Evolutionary conservation across 2,797 vertebrate genomes (phyloP).

Genomic region (Pseudochirops corinnae): DNA sequence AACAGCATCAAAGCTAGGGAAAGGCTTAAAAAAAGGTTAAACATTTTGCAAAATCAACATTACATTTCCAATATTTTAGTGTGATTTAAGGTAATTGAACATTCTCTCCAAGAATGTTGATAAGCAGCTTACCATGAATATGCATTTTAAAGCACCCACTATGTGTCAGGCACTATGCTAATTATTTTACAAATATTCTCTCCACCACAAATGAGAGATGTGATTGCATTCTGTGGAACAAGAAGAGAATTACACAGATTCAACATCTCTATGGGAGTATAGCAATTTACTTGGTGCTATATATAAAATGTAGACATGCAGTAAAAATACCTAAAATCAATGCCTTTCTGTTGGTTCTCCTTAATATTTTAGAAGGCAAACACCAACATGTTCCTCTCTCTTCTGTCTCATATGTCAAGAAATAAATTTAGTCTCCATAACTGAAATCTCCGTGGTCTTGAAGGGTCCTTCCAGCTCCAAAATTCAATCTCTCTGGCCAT

Average conservation of each 20-base stretch:
- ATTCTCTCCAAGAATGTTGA: background rate
- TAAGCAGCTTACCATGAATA: background rate
- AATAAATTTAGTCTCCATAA: slow-evolving; percentile 19
- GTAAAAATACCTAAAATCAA: slow-evolving; percentile 32
- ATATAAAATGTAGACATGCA: slow-evolving; percentile 27
- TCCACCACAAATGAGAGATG: background rate
- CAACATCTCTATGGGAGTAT: background rate
- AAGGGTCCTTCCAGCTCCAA: background rate
- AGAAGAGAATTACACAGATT: slow-evolving; percentile 10
- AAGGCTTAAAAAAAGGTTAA: slow-evolving; percentile 27
- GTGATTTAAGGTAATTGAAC: background rate
- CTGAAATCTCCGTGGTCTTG: background rate
- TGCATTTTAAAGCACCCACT: background rate
- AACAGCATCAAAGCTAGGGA: slow-evolving; percentile 22
- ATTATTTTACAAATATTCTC: background rate
- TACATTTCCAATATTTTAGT: background rate
- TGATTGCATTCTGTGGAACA: background rate
- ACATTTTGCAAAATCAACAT: slow-evolving; percentile 5
- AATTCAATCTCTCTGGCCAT: background rate
- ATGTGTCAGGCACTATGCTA: background rate
- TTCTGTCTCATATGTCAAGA: background rate
- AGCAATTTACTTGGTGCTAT: slow-evolving; percentile 7
- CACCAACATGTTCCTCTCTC: background rate
- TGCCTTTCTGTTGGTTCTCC: background rate
- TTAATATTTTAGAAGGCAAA: slow-evolving; percentile 18